Conservation (phyloP, 2,888 invertebrate genomes). For the Bombyx huttoni region DNA sequence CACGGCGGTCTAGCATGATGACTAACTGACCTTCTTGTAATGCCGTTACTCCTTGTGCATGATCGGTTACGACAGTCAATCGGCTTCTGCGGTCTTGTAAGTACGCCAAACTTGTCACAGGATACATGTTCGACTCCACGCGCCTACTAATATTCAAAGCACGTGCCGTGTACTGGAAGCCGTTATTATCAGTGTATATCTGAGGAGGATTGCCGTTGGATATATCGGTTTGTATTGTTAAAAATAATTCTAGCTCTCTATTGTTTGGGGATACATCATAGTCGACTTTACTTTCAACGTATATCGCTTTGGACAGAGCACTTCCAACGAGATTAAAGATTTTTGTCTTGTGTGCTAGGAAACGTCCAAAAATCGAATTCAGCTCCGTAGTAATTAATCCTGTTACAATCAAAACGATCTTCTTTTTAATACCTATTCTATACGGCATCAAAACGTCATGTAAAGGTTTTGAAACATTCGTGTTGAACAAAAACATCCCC, state of each 20-base stretch:
- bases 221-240: constrained; percentile 89
- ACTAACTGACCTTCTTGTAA: constrained; percentile 91
- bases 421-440: constrained; percentile 66
- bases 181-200: constrained; percentile 91
- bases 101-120: constrained; percentile 90
- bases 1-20: constrained; percentile 92
- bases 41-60: constrained; percentile 92
- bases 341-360: constrained; percentile 82
- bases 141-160: constrained; percentile 83
- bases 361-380: constrained; percentile 82
- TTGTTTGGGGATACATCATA: constrained; percentile 88
- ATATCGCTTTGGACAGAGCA: constrained; percentile 79
- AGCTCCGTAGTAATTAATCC: constrained; percentile 88
- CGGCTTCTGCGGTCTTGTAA: constrained; percentile 81
- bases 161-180: constrained; percentile 88
- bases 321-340: constrained; percentile 81
- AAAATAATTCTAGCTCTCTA: constrained; percentile 89
- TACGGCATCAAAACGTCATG: constrained; percentile 82
- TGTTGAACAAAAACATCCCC: constrained; percentile 96
- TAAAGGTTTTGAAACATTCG: constrained; percentile 84
- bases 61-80: constrained; percentile 85
- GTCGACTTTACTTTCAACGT: constrained; percentile 85
- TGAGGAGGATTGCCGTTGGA: constrained; percentile 83
- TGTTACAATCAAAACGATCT: constrained; percentile 81
- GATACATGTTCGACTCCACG: constrained; percentile 95